These are phyloP conservation scores for Octodon degus DNA, from an alignment of 2,113 vertebrate genomes.

Conservation along the genomic window DNA sequence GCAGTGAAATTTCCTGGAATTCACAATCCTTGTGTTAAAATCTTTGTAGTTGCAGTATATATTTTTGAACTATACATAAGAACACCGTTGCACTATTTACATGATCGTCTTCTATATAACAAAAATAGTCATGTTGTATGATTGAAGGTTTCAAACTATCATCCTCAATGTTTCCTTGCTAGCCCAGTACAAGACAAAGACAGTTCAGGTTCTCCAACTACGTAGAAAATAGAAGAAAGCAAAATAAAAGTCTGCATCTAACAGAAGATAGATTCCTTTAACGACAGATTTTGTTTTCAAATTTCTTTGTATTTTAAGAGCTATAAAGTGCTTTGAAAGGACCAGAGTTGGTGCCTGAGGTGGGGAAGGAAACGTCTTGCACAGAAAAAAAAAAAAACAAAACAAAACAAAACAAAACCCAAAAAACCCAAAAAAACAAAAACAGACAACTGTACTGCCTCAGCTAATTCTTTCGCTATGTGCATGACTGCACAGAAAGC, in stretches of 20 bases:
- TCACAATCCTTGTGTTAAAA: slow-evolving; percentile 87
- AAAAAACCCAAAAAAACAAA: too few species aligned
- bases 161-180: slow-evolving; percentile 65
- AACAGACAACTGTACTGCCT: background rate
- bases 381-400: slow-evolving; percentile 63
- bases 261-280: slow-evolving; percentile 84
- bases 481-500: slow-evolving; percentile 73
- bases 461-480: slow-evolving; percentile 70
- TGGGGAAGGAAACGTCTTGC: slow-evolving; percentile 65
- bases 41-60: slow-evolving; percentile 87
- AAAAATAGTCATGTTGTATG: slow-evolving; percentile 91
- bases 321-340: slow-evolving; percentile 93
- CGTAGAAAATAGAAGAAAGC: slow-evolving; percentile 80
- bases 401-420: too few species aligned
- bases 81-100: slow-evolving; percentile 91
- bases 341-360: slow-evolving; percentile 56
- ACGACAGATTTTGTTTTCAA: slow-evolving; percentile 57
- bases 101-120: slow-evolving; percentile 88
- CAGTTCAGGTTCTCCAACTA: slow-evolving; percentile 78
- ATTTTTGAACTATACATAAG: slow-evolving; percentile 87
- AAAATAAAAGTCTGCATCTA: slow-evolving; percentile 76
- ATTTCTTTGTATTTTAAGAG: slow-evolving; percentile 85
- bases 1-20: slow-evolving; percentile 90
- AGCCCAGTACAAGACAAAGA: slow-evolving; percentile 77
- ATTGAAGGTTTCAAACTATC: slow-evolving; percentile 85